Evolutionary conservation across 2,888 invertebrate genomes (phyloP).

Genomic region (Nebria salina): DNA sequence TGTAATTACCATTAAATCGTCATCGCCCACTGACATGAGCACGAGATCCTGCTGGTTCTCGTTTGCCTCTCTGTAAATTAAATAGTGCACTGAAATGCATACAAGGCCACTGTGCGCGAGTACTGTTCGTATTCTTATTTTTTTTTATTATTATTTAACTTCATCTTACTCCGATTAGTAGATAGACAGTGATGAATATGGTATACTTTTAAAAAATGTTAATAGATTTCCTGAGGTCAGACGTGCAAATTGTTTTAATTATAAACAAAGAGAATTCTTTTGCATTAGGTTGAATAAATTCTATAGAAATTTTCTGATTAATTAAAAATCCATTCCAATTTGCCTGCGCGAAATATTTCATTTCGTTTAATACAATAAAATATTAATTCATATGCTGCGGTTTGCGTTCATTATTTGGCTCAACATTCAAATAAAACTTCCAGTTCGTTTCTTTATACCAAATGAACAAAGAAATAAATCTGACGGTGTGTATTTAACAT

Average conservation of each 20-base stretch:
- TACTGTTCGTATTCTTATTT: background rate
- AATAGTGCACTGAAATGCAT: conserved; percentile 37
- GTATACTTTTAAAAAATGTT: background rate
- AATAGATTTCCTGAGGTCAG: background rate
- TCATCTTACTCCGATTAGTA: background rate
- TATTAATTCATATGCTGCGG: background rate
- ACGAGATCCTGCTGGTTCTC: conserved; percentile 28
- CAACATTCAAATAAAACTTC: background rate
- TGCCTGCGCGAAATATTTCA: background rate
- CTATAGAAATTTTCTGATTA: background rate
- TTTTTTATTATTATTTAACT: background rate
- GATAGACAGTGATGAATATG: background rate
- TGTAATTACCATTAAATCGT: conserved; percentile 43
- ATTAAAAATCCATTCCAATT: background rate
- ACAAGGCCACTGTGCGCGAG: conserved; percentile 35
- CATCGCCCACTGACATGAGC: conserved; percentile 29
- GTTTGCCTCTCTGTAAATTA: conserved; percentile 40
- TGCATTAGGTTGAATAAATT: background rate
- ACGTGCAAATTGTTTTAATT: background rate
- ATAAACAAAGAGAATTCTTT: background rate
- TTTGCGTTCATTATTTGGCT: background rate
- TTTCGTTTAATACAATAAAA: background rate
- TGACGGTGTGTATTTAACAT: background rate
- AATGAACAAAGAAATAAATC: background rate
- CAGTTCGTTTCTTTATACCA: background rate